Evolutionary conservation across 2,888 invertebrate species (phyloP).

Genomic region (Hedya salicella): DNA sequence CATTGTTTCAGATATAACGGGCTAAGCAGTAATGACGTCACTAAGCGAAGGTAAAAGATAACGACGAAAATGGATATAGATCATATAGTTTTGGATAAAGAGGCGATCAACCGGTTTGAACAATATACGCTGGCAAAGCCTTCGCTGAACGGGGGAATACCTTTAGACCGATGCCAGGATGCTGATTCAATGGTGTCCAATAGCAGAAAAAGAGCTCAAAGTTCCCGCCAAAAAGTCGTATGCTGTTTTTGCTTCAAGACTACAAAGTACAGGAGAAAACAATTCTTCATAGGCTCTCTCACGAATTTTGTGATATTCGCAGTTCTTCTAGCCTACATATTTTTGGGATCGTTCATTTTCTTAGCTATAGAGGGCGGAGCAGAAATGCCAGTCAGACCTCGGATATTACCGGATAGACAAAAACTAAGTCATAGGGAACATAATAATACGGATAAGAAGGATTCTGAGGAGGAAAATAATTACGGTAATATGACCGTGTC

Average conservation of each 20-base stretch:
- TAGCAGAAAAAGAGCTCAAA: constrained; percentile 79
- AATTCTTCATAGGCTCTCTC: constrained; percentile 89
- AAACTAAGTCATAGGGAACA: constrained; percentile 81
- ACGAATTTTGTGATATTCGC: constrained; percentile 94
- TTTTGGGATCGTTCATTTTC: constrained; percentile 91
- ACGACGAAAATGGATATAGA: constrained; percentile 78
- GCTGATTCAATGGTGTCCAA: constrained; percentile 80
- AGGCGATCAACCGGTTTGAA: constrained; percentile 81
- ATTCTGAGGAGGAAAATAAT: constrained; percentile 73
- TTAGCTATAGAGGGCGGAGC: constrained; percentile 91
- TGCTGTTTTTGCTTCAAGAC: constrained; percentile 85
- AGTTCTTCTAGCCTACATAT: constrained; percentile 92
- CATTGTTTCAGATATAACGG: constrained; percentile 75
- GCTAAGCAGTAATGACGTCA: constrained; percentile 66
- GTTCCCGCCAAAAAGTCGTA: constrained; percentile 80
- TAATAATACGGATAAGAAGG: constrained; percentile 69
- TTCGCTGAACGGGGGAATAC: constrained; percentile 79
- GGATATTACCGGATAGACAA: constrained; percentile 80
- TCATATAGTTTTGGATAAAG: constrained; percentile 81
- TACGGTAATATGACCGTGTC: constrained; percentile 74
- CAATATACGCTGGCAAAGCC: constrained; percentile 82
- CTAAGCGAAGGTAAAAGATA: constrained; percentile 63
- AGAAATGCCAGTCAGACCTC: constrained; percentile 81
- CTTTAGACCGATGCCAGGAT: constrained; percentile 84
- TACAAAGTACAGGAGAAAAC: constrained; percentile 82